Evolutionary conservation across 2,888 invertebrate genomes (phyloP), one percentile per base, ranked within the genome.

Genomic region (Azorinus chamasolen): DNA sequence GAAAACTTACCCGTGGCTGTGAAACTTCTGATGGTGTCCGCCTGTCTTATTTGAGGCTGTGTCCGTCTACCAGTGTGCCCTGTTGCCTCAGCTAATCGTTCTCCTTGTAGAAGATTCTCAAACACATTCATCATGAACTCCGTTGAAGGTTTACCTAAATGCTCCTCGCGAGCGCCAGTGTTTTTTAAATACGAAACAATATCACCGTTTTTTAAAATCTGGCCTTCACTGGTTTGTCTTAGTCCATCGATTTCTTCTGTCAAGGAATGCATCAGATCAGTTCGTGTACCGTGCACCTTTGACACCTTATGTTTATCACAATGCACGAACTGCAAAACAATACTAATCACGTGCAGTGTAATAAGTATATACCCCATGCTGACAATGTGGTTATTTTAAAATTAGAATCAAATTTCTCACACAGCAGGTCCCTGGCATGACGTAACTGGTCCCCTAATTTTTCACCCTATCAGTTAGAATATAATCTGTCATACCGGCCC

Each of bases 141-240:
- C 8, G 84, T 84, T 2, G 89, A 96, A 95, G 92, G 76, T 51
- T 65, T 45, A 12, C 69, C 18, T 22, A 74, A 59, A 46, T 66
- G 65, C 6, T 66, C 53, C 10, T 64, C 68, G 20, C 39, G 8
- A 16, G 69, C 75, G n/a, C 75, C 75, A 64, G 65, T 64, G 25
- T 61, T 51, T 12, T 64, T 14, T 25, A 75, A 24, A 55, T 75
- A 65, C 25, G 48, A 24, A 12, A 53, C 59, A 0, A 75, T 59
- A 12, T 69, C 69, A 10, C 53, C 20, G n/a, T 57, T 58, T 6
- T 55, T 69, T 18, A 75, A 24, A n/a, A 69, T 65, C 32, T 32
- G 4, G 32, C 32, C 32, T 10, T 4, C 32, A 6, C 32, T 32
- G 10, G 10, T 10, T 10, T 32, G 32, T 4, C 10, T 32, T 32